Evolutionary conservation across 2,888 invertebrate species (phyloP).

Genomic region (Eilema caniola): DNA sequence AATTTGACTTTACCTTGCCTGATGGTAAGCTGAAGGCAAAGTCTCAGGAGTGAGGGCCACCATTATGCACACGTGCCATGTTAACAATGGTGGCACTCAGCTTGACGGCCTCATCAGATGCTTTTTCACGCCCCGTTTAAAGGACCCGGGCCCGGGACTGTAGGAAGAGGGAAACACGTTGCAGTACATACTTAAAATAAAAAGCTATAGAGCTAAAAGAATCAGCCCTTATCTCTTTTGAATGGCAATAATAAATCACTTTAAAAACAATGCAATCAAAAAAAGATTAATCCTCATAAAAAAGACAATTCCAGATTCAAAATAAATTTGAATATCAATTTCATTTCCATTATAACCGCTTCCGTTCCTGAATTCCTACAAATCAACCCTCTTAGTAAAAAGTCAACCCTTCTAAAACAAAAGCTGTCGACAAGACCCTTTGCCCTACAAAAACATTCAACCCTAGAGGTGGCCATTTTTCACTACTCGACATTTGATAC

Average conservation of each 20-base stretch:
- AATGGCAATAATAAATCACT: not conserved
- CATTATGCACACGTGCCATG: too few relatives aligned
- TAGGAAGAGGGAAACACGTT: too few relatives aligned
- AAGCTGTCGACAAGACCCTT: conserved; percentile 63
- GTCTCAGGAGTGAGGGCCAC: too few relatives aligned
- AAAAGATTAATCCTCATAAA: not conserved
- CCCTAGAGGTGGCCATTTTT: conserved; percentile 53
- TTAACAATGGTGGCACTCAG: too few relatives aligned
- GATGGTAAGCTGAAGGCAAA: too few relatives aligned
- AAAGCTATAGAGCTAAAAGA: not conserved
- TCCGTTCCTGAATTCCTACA: conserved; percentile 46
- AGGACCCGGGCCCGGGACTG: too few relatives aligned
- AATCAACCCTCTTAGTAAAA: conserved; percentile 58
- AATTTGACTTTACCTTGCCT: too few relatives aligned
- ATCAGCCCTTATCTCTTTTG: not conserved
- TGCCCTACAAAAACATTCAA: conserved; percentile 52
- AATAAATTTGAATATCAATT: conserved; percentile 26
- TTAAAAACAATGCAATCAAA: not conserved
- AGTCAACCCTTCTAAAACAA: conserved; percentile 60
- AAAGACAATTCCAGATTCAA: conserved; percentile 6
- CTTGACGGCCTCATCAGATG: too few relatives aligned
- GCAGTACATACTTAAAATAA: too few relatives aligned
- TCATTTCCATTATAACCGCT: conserved; percentile 35
- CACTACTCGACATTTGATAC: conserved; percentile 45
- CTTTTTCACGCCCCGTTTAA: too few relatives aligned